A percentile compares a stretch with the other conserved stretches of the same genome.
phyloP scores from a whole-genome alignment of 2,797 vertebrate genomes.

The Pipistrellus pipistrellus region DNA sequence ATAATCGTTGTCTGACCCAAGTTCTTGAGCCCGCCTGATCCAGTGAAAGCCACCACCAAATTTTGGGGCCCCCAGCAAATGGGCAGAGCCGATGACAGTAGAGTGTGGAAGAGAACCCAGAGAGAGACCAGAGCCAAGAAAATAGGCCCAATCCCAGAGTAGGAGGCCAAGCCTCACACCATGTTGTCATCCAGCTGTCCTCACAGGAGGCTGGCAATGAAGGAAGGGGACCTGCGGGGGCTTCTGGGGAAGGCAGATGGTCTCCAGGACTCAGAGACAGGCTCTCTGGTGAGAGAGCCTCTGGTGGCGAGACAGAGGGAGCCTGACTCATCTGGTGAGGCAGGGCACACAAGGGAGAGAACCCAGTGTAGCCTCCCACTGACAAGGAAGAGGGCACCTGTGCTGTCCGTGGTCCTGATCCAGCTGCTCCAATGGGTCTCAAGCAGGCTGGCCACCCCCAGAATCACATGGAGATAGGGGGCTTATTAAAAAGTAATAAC shows the following conservation, averaged over 20 bases:
- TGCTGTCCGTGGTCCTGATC: background rate
- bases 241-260: background rate
- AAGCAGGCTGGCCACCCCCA: background rate
- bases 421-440: background rate
- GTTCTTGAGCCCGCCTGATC: background rate
- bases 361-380: background rate
- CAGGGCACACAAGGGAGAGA: background rate
- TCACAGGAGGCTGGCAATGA: background rate
- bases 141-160: background rate
- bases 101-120: background rate
- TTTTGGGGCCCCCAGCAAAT: background rate
- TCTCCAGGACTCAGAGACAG: rapidly evolving
- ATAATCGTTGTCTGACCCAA: background rate
- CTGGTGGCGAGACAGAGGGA: background rate
- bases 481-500: background rate
- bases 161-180: background rate
- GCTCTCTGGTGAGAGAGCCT: background rate
- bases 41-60: slow-evolving; percentile 43
- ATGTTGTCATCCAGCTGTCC: slow-evolving; percentile 72
- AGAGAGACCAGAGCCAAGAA: background rate
- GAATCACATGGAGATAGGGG: background rate
- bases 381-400: rapidly evolving
- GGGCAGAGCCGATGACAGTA: background rate
- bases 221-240: background rate
- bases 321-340: background rate